phyloP scores from a whole-genome alignment of 2,113 vertebrate species.

The Chaetodon trifascialis region DNA sequence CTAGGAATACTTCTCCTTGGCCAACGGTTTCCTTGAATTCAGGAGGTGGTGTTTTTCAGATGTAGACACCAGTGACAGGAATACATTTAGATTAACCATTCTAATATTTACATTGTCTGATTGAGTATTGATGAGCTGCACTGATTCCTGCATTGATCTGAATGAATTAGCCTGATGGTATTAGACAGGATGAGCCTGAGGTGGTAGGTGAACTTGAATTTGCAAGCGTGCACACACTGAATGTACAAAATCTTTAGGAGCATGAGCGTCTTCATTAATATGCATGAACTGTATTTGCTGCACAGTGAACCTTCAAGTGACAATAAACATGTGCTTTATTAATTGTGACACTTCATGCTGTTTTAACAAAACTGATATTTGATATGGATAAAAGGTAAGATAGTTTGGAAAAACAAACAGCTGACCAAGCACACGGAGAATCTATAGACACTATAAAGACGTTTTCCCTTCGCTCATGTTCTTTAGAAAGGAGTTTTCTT shows the following conservation, averaged over 20 bases:
- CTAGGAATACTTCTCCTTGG: neutral
- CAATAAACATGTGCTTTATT: neutral
- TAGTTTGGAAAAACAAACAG: neutral
- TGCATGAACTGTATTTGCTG: neutral
- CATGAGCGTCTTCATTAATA: neutral
- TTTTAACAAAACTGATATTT: neutral
- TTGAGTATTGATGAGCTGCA: constrained; percentile 28
- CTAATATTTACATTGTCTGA: constrained; percentile 22
- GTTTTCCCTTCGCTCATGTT: neutral
- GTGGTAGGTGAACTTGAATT: neutral
- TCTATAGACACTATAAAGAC: neutral
- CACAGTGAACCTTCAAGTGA: neutral
- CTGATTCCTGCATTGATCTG: constrained; percentile 7
- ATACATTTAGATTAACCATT: constrained; percentile 12
- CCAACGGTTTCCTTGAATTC: neutral
- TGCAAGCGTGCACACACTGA: neutral
- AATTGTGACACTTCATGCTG: neutral
- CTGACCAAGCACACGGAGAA: neutral
- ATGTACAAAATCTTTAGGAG: neutral
- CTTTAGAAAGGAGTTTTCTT: constrained; percentile 7
- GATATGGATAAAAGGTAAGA: neutral
- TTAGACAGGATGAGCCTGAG: neutral
- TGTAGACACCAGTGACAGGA: neutral
- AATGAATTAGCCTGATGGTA: constrained; percentile 6
- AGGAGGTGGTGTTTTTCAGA: neutral